Evolutionary conservation across 1,140 invertebrate species (phyloP), one percentile per base, ranked within the genome.

Genomic region (Tetramorium simillimum): DNA sequence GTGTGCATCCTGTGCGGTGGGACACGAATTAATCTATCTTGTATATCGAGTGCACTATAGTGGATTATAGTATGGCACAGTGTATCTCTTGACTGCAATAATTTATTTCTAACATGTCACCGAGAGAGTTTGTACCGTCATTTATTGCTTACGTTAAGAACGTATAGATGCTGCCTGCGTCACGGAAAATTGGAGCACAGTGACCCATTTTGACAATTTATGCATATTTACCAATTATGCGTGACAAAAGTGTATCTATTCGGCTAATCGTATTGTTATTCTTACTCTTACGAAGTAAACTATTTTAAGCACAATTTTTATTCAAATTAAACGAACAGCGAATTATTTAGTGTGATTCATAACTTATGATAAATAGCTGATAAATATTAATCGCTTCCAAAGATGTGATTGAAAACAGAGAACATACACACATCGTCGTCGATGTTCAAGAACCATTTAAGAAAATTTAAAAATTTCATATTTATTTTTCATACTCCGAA

Each of bases 61-160:
- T 21, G 21, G 1, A 78, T 3, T 43, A 46, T 43, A 56, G 49
- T n/a, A 24, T 28, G 28, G 3, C 40, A 16, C 49, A n/a, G 43
- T 75, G 24, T 2, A 49, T n/a, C 51, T 75, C 58, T 37, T 40
- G 58, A 40, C 14, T 40, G n/a, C 51, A 16, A 58, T 76, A 58
- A 60, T 76, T 76, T 18, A 24, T 76, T 40, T 76, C 53, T 76
- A 58, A 76, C 14, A 58, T 60, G 28, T 14, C 33, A 76, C n/a
- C n/a, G 14, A 60, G n/a, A 18, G n/a, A 76, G 14, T 58, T 58
- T 60, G 3, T 75, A 75, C 21, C 33, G 37, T 37, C 73, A 60
- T 37, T 53, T n/a, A 53, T 58, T 80, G 28, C 60, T 21, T n/a
- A 28, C 60, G 24, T 49, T 18, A 65, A 62, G 24, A 12, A n/a